Evolutionary conservation across 2,888 invertebrate species (phyloP).

Genomic region (Nowickia ferox): DNA sequence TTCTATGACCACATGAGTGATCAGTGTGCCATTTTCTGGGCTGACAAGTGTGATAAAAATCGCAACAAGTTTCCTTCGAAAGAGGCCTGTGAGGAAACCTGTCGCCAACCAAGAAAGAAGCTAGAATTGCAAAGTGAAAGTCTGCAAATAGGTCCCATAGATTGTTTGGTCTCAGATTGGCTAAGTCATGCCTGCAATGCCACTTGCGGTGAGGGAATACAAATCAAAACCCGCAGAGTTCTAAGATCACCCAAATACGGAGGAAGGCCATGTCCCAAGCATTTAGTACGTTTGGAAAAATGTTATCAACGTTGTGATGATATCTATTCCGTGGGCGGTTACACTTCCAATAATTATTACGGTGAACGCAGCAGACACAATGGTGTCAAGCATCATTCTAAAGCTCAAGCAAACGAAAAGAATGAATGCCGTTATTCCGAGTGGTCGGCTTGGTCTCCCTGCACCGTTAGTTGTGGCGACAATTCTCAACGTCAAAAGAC

Average conservation of each 20-base stretch:
- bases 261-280: conserved; percentile 84
- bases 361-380: conserved; percentile 72
- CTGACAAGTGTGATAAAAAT: conserved; percentile 93
- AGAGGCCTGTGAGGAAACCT: conserved; percentile 88
- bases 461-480: conserved; percentile 87
- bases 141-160: conserved; percentile 77
- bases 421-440: conserved; percentile 86
- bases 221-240: conserved; percentile 84
- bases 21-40: conserved; percentile 93
- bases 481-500: conserved; percentile 85
- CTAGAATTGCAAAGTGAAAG: conserved; percentile 77
- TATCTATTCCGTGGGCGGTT: conserved; percentile 78
- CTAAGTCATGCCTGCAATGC: conserved; percentile 83
- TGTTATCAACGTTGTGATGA: conserved; percentile 82
- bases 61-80: conserved; percentile 92
- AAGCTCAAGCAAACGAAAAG: conserved; percentile 67
- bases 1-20: conserved; percentile 89
- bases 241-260: conserved; percentile 84
- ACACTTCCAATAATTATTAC: conserved; percentile 55
- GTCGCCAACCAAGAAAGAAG: conserved; percentile 82
- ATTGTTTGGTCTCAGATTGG: conserved; percentile 85
- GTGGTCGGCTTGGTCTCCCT: conserved; percentile 89
- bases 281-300: conserved; percentile 81
- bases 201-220: conserved; percentile 84
- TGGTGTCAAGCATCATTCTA: conserved; percentile 65